These are phyloP conservation scores for Mactromeris polynyma DNA, from an alignment of 2,888 invertebrate genomes.

Conservation along the genomic window DNA sequence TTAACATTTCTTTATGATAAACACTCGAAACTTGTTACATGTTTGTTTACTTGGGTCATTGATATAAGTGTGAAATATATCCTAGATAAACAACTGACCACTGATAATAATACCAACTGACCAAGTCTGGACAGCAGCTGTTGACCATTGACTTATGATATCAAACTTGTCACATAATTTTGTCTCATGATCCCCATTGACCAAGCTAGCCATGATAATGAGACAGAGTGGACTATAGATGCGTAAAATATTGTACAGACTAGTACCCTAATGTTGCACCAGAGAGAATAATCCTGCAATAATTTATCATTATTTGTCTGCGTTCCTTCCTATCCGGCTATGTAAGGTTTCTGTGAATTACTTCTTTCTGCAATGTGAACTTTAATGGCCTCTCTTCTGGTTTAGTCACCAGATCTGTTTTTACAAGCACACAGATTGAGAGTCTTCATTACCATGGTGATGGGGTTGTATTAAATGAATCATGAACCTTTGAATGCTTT, in stretches of 20 bases:
- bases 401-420: too few species aligned
- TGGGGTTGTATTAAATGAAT: too few species aligned
- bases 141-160: slow-evolving; percentile 21
- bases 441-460: too few species aligned
- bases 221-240: neutral
- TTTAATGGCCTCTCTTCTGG: neutral
- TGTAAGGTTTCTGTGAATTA: neutral
- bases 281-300: neutral
- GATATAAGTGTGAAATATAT: slow-evolving; percentile 20
- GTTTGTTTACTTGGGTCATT: neutral
- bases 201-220: neutral
- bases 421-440: too few species aligned
- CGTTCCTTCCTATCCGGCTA: neutral
- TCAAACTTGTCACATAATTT: slow-evolving; percentile 34
- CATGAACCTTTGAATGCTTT: too few species aligned
- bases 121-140: slow-evolving; percentile 26
- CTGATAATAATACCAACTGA: neutral
- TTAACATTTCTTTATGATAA: neutral
- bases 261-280: neutral
- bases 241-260: neutral
- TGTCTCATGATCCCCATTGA: slow-evolving; percentile 21
- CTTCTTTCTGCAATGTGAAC: neutral
- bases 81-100: slow-evolving; percentile 6
- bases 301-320: neutral
- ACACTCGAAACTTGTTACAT: slow-evolving; percentile 12